A percentile compares a stretch with the other conserved stretches of the same genome.
These are phyloP conservation scores for Polydrusus pterygomalis DNA, from an alignment of 2,888 invertebrate species.

Conservation along the genomic window DNA sequence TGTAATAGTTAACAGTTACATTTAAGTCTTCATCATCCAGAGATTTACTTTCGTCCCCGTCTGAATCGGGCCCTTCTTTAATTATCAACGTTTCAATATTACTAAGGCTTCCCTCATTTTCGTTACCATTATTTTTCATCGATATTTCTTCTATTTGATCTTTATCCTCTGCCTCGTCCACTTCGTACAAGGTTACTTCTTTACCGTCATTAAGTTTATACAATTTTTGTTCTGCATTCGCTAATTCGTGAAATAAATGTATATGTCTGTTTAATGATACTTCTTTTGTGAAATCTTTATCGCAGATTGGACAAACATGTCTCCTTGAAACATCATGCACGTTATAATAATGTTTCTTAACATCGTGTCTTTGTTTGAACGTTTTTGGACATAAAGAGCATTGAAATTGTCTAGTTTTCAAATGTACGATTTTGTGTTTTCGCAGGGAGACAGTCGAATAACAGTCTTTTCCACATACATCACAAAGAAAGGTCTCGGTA, in stretches of 20 bases:
- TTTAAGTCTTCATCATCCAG: slow-evolving; percentile 5
- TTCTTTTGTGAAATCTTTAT: not conserved
- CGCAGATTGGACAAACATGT: not conserved
- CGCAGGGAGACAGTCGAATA: slow-evolving; percentile 73
- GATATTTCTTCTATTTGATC: not conserved
- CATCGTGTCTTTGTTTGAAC: slow-evolving; percentile 55
- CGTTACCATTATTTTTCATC: not conserved
- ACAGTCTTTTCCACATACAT: slow-evolving; percentile 71
- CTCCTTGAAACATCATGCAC: slow-evolving; percentile 2
- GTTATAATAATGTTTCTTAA: slow-evolving; percentile 59
- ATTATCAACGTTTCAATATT: slow-evolving; percentile 27
- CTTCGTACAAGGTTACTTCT: not conserved
- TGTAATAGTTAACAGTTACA: not conserved
- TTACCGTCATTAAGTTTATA: not conserved
- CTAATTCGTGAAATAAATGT: not conserved
- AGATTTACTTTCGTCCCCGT: not conserved
- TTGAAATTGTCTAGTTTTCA: slow-evolving; percentile 24
- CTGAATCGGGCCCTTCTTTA: not conserved
- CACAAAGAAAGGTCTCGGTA: slow-evolving; percentile 44
- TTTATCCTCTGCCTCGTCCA: not conserved
- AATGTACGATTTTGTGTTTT: slow-evolving; percentile 67
- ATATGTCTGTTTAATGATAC: slow-evolving; percentile 11
- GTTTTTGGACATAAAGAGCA: slow-evolving; percentile 52
- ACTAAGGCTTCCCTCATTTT: not conserved
- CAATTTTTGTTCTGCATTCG: not conserved